A percentile compares a stretch with the other conserved stretches of the same genome.
These are phyloP conservation scores for Hetaerina americana DNA, from an alignment of 1,140 invertebrate genomes.

Conservation along the genomic window DNA sequence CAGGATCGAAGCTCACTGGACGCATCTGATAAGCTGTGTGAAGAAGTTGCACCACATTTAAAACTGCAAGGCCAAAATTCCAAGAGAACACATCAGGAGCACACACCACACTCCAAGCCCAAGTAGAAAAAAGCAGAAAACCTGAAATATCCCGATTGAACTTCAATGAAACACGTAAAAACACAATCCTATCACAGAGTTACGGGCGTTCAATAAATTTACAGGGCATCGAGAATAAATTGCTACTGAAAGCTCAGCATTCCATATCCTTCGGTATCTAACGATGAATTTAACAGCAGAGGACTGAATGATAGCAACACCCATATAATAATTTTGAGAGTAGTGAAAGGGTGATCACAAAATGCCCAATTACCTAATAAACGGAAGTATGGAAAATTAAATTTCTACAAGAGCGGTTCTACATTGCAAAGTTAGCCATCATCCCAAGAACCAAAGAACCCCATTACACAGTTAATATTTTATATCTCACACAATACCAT, in stretches of 20 bases:
- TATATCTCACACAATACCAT: not conserved
- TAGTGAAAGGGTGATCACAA: too few relatives aligned
- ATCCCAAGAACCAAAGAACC: not conserved
- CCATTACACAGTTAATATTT: not conserved
- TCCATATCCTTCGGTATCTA: too few relatives aligned
- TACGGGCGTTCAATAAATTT: too few relatives aligned
- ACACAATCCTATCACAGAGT: too few relatives aligned
- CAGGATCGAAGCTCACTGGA: slow-evolving; percentile 71
- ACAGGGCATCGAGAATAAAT: too few relatives aligned
- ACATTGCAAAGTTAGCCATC: not conserved
- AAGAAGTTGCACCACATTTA: slow-evolving; percentile 69
- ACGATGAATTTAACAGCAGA: too few relatives aligned
- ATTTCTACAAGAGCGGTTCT: not conserved
- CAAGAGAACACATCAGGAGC: slow-evolving; percentile 79
- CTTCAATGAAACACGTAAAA: too few relatives aligned
- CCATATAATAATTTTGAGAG: too few relatives aligned
- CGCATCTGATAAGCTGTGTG: slow-evolving; percentile 72
- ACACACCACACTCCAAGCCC: slow-evolving; percentile 82
- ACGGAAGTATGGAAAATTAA: not conserved
- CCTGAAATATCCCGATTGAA: too few relatives aligned
- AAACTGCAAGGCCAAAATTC: slow-evolving; percentile 74
- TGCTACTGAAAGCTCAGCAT: too few relatives aligned
- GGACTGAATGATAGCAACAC: too few relatives aligned
- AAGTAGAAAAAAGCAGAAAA: slow-evolving; percentile 67
- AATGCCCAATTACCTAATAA: not conserved